Evolutionary conservation across 2,113 vertebrate species (phyloP).

Genomic region (Probosciger aterrimus): DNA sequence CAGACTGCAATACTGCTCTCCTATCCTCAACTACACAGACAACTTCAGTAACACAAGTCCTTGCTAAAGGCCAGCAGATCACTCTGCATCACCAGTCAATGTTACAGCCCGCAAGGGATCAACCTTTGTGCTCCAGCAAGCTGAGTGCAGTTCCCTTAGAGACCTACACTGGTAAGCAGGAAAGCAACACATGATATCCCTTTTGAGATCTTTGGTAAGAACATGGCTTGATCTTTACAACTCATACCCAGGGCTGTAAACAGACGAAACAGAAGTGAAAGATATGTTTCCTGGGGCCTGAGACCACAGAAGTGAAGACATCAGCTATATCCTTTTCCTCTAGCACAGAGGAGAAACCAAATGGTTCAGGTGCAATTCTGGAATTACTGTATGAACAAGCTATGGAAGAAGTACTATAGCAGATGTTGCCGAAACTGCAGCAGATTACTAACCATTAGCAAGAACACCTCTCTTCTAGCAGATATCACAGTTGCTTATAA

Average conservation of each 20-base stretch:
- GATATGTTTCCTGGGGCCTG: neutral
- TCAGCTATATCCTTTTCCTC: neutral
- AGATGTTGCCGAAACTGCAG: neutral
- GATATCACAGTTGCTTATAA: neutral
- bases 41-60: neutral
- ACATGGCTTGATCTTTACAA: neutral
- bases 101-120: neutral
- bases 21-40: neutral
- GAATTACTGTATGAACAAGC: neutral
- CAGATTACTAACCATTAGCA: neutral
- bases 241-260: neutral
- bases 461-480: neutral
- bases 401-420: neutral
- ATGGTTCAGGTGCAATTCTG: neutral
- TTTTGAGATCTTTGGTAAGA: neutral
- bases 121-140: neutral
- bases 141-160: accelerated
- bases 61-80: neutral
- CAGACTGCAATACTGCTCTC: neutral
- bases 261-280: neutral
- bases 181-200: neutral
- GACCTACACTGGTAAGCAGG: neutral
- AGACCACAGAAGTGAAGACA: neutral
- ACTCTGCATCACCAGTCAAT: neutral
- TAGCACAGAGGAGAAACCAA: neutral